A percentile compares a stretch with the other conserved stretches of the same genome.
Conservation (phyloP, 2,888 invertebrate genomes). For the Caenorhabditis becei region DNA sequence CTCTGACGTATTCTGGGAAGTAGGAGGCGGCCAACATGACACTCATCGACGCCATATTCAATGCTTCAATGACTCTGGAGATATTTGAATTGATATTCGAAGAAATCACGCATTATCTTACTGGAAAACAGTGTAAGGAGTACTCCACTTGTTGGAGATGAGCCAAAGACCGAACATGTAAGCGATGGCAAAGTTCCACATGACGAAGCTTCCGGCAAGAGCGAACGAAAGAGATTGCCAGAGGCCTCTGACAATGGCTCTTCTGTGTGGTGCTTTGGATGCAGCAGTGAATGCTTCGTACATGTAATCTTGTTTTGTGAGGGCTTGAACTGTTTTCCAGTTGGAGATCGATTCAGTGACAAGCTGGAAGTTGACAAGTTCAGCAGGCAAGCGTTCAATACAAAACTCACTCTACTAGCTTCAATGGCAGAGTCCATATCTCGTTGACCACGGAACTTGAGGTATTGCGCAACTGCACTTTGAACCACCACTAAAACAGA, state of each 20-base stretch:
- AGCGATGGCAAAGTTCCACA: conserved; percentile 77
- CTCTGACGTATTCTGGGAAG: conserved; percentile 83
- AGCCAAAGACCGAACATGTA: conserved; percentile 76
- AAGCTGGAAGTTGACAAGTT: conserved; percentile 74
- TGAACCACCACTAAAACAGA: conserved; percentile 54
- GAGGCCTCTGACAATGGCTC: conserved; percentile 71
- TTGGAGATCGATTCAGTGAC: conserved; percentile 83
- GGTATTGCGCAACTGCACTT: conserved; percentile 71
- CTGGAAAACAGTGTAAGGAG: conserved; percentile 78
- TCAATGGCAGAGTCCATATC: conserved; percentile 75
- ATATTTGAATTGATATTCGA: not conserved
- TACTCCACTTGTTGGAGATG: conserved; percentile 65
- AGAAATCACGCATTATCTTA: conserved; percentile 10
- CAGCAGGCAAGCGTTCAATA: not conserved
- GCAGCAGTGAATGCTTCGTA: conserved; percentile 70
- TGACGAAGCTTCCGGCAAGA: conserved; percentile 68
- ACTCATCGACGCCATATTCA: conserved; percentile 84
- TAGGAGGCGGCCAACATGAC: conserved; percentile 82
- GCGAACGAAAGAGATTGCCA: conserved; percentile 73
- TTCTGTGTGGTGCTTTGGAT: conserved; percentile 65
- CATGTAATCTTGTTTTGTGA: conserved; percentile 82
- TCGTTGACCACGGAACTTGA: conserved; percentile 73
- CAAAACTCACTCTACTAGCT: conserved; percentile 67
- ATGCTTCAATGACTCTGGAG: conserved; percentile 84
- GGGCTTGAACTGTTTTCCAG: conserved; percentile 82